Evolutionary conservation across 2,797 vertebrate genomes (phyloP).

Genomic region (Sebastes oblongus): DNA sequence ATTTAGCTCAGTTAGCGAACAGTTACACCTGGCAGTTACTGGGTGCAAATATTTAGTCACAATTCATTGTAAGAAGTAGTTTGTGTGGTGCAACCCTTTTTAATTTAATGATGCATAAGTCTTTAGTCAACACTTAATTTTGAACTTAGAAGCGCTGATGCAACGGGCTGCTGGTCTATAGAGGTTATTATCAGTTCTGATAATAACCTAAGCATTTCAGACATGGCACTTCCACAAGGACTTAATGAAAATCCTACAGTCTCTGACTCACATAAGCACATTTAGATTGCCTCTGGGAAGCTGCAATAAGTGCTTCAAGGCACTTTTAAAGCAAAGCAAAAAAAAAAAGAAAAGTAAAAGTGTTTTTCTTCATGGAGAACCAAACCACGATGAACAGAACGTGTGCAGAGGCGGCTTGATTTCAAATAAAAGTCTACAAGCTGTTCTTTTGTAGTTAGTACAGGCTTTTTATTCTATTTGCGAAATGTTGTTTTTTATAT

Average conservation of each 20-base stretch:
- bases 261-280: neutral
- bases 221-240: neutral
- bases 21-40: neutral
- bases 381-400: neutral
- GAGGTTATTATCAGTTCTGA: neutral
- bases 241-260: conserved; percentile 12
- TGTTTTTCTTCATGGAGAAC: neutral
- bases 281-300: conserved; percentile 9
- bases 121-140: neutral
- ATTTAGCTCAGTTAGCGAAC: neutral
- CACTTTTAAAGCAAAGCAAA: neutral
- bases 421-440: neutral
- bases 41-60: neutral
- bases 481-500: neutral
- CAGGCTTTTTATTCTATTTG: neutral
- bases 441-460: neutral
- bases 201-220: neutral
- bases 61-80: neutral
- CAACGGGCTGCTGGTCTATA: neutral
- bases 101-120: neutral
- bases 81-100: neutral
- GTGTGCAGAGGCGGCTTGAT: neutral
- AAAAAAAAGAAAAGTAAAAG: neutral
- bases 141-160: neutral
- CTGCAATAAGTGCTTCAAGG: conserved; percentile 11